Percentiles rank a stretch among this genome's conserved stretches.
These are phyloP conservation scores for Tympanuchus pallidicinctus DNA, from an alignment of 2,113 vertebrate species.

Conservation along the genomic window DNA sequence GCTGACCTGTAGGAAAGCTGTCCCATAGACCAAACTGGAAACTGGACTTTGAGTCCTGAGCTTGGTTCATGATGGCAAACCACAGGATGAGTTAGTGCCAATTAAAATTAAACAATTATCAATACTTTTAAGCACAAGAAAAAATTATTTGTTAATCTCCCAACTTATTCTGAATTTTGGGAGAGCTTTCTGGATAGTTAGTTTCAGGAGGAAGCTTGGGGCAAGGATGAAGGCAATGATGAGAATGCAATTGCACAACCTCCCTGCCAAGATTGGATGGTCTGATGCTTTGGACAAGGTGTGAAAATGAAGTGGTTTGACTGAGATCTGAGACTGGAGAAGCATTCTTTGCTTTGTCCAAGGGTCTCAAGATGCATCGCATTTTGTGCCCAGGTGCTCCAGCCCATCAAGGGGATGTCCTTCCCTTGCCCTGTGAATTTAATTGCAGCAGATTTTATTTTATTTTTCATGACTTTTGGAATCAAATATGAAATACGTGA, in stretches of 20 bases:
- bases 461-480: neutral
- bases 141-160: neutral
- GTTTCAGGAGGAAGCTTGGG: neutral
- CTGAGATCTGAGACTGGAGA: neutral
- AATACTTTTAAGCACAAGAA: neutral
- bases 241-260: neutral
- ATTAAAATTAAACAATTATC: neutral
- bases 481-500: neutral
- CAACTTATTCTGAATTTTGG: neutral
- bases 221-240: neutral
- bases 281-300: neutral
- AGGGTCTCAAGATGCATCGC: neutral
- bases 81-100: neutral
- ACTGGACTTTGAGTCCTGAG: neutral
- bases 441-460: neutral
- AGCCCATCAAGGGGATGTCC: neutral
- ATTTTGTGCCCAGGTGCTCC: neutral
- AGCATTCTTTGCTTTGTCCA: neutral
- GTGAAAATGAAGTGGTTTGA: neutral
- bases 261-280: fast-evolving
- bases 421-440: neutral
- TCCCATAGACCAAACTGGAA: neutral
- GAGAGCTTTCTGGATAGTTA: neutral
- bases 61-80: neutral
- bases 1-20: neutral